A percentile compares a stretch with the other conserved stretches of the same genome.
Evolutionary conservation across 2,797 vertebrate genomes (phyloP).

Genomic region (Ptychobarbus kaznakovi): DNA sequence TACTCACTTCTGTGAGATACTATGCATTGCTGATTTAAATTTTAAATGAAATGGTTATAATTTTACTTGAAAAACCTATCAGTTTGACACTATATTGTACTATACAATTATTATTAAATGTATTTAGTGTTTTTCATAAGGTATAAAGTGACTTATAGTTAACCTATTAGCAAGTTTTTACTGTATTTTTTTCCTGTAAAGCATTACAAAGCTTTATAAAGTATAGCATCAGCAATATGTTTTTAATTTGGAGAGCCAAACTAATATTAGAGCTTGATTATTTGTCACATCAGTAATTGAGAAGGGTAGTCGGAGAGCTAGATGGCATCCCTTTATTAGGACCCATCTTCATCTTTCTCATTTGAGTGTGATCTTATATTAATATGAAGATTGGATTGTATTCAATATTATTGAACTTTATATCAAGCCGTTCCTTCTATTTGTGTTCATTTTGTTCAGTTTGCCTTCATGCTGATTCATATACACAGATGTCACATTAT

Average conservation of each 20-base stretch:
- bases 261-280: not conserved
- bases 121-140: not conserved
- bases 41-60: not conserved
- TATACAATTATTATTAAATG: no score
- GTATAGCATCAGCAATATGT: not conserved
- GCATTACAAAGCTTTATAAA: not conserved
- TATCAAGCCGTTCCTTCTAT: not conserved
- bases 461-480: not conserved
- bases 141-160: not conserved
- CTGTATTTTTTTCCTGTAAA: not conserved
- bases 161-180: not conserved
- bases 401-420: not conserved
- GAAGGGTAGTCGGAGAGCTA: not conserved
- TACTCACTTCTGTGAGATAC: no score
- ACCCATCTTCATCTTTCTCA: slow-evolving; percentile 7
- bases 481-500: not conserved
- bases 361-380: slow-evolving; percentile 6
- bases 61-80: not conserved
- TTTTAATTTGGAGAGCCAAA: not conserved
- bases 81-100: not conserved
- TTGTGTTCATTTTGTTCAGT: not conserved
- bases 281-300: not conserved
- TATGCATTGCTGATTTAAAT: not conserved
- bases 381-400: not conserved
- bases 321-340: slow-evolving; percentile 14